phyloP scores from a whole-genome alignment of 2,797 vertebrate species.

The Helarctos malayanus region DNA sequence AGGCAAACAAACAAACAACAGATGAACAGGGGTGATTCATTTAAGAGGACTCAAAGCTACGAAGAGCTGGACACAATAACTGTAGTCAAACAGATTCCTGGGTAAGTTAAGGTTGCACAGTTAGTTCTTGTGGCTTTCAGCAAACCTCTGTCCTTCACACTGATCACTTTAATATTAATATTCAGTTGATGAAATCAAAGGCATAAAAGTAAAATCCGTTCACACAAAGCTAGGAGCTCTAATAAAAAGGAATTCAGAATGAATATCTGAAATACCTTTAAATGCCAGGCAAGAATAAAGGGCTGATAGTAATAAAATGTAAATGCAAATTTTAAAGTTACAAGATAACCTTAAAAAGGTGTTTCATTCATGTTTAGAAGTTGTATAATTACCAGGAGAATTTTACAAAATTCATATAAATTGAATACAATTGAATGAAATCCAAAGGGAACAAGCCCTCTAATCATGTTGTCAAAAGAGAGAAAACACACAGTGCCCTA shows the following conservation, averaged over 20 bases:
- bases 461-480: neutral
- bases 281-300: constrained; percentile 34
- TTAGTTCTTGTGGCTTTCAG: neutral
- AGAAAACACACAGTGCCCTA: neutral
- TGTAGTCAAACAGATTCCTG: neutral
- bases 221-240: neutral
- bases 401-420: neutral
- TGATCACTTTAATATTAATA: constrained; percentile 21
- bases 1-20: neutral
- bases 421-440: neutral
- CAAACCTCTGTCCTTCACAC: neutral
- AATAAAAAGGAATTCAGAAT: constrained; percentile 11
- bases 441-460: neutral
- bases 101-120: neutral
- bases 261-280: constrained; percentile 52
- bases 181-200: constrained; percentile 11
- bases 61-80: neutral
- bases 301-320: neutral
- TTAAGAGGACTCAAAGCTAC: neutral
- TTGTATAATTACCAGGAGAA: neutral
- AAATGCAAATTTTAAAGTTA: constrained; percentile 39
- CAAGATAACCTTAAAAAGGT: neutral
- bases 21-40: neutral
- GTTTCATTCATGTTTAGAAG: neutral
- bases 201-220: constrained; percentile 21